Evolutionary conservation across 2,888 invertebrate genomes (phyloP), one percentile per base, ranked within the genome.

Genomic region (Trilocha varians): DNA sequence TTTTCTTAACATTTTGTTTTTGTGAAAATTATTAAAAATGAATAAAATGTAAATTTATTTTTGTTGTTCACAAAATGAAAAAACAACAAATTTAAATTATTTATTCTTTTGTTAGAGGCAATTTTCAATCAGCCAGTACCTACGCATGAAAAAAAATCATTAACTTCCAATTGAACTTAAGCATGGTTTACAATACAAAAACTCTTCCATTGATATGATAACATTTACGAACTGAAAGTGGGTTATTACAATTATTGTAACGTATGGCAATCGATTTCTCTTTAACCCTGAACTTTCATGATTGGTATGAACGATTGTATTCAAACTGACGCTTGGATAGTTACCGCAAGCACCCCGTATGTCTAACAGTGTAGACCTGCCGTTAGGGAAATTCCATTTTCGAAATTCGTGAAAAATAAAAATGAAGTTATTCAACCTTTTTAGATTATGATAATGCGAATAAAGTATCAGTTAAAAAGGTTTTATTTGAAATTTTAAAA

Each of bases 271-370:
- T 80, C 83, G 79, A 83, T 83, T 76, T 63, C 53, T 58, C 58
- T 70, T 65, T 62, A 78, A 62, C 82, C 83, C 73, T 82, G 82
- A 83, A 78, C 72, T 65, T 60, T 55, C 49, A 55, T 59, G 58
- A 65, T 63, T 62, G 54, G 58, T 60, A 56, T 56, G 50, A 48
- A 58, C 52, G 48, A 52, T 48, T 48, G 51, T 55, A 62, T 55
- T 53, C 59, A 59, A 62, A 65, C 60, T 63, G 49, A 53, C 59
- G 60, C 54, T 46, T 51, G 47, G 48, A 53, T 52, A 57, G 62
- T 69, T 69, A 68, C 68, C 62, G 63, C 56, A 57, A 54, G 59
- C 53, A 55, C 53, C 53, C 44, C 55, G 47, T 50, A 52, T 53
- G 60, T 55, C 49, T 62, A 54, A 61, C 55, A 61, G 65, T 51